phyloP scores from a whole-genome alignment of 2,113 vertebrate species.

The Bambusicola thoracicus region DNA sequence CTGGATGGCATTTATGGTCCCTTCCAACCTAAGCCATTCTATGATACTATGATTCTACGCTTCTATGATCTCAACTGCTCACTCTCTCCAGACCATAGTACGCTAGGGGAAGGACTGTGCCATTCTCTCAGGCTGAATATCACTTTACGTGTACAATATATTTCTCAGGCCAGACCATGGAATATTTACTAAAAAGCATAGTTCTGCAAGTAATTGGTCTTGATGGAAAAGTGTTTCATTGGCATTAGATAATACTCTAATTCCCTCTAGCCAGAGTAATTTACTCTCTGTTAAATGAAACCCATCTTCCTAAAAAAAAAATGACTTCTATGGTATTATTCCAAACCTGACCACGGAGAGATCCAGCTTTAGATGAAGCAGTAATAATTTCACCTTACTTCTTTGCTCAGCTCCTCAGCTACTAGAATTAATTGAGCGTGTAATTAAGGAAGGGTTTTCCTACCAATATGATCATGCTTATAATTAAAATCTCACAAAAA shows the following conservation, averaged over 20 bases:
- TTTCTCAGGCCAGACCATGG: background rate
- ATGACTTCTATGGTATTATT: background rate
- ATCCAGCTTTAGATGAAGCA: slow-evolving; percentile 39
- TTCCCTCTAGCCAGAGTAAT: slow-evolving; percentile 35
- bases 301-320: slow-evolving; percentile 47
- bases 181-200: slow-evolving; percentile 36
- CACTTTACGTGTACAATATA: background rate
- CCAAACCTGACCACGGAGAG: background rate
- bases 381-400: slow-evolving; percentile 56
- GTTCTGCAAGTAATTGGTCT: slow-evolving; percentile 11
- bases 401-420: slow-evolving; percentile 9
- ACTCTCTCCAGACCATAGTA: background rate
- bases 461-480: slow-evolving; percentile 53
- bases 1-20: too few species aligned
- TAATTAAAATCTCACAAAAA: slow-evolving; percentile 69
- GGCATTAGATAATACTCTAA: slow-evolving; percentile 12
- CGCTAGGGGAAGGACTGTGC: background rate
- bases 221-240: slow-evolving; percentile 20
- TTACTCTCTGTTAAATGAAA: slow-evolving; percentile 53
- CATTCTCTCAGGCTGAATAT: background rate
- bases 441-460: slow-evolving; percentile 69
- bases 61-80: background rate
- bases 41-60: too few species aligned
- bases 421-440: slow-evolving; percentile 58
- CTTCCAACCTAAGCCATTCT: too few species aligned